Conservation (phyloP, 2,888 invertebrate species). For the Elegia similella region DNA sequence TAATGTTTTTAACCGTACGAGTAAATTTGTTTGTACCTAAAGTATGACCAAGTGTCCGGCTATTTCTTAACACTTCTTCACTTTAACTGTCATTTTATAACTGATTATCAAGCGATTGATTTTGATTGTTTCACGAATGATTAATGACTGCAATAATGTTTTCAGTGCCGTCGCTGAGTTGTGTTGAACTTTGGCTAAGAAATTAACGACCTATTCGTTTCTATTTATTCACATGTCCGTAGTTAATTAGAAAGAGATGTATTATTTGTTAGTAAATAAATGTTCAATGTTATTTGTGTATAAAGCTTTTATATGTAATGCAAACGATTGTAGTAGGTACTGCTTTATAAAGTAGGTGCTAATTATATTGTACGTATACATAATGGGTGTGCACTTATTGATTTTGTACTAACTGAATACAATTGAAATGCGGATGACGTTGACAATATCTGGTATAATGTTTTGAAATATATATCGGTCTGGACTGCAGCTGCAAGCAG, state of each 20-base stretch:
- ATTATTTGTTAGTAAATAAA: conserved; percentile 55
- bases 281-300: conserved; percentile 63
- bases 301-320: conserved; percentile 55
- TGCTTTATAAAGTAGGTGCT: conserved; percentile 78
- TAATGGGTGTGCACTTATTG: conserved; percentile 61
- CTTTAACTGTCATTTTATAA: neutral
- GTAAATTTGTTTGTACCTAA: too few species aligned
- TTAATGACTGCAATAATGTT: too few species aligned
- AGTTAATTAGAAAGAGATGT: conserved; percentile 40
- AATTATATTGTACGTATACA: conserved; percentile 62
- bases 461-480: conserved; percentile 28
- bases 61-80: neutral
- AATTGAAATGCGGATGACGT: conserved; percentile 68
- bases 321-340: conserved; percentile 52
- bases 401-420: conserved; percentile 53
- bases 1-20: too few species aligned
- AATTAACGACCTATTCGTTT: conserved; percentile 24
- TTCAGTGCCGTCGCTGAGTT: too few species aligned
- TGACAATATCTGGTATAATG: conserved; percentile 67
- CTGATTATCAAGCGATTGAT: too few species aligned
- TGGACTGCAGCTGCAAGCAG: neutral
- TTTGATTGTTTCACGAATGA: too few species aligned
- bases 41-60: too few species aligned
- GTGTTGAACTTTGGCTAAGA: neutral
- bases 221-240: conserved; percentile 43